These are phyloP conservation scores for Mya arenaria DNA, from an alignment of 1,140 invertebrate genomes.

Conservation along the genomic window DNA sequence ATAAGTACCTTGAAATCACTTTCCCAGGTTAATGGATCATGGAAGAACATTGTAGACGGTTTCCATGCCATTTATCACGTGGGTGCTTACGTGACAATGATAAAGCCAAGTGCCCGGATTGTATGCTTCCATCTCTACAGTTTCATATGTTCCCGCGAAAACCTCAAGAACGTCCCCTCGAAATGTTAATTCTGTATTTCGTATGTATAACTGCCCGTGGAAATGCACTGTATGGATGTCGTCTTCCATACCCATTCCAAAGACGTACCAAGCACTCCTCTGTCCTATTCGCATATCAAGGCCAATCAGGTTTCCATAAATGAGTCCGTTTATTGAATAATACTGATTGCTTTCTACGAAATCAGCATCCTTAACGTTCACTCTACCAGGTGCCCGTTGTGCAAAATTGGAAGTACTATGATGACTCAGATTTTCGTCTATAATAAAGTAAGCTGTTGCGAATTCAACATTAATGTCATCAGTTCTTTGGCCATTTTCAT, in stretches of 20 bases:
- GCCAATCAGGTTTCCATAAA: constrained; percentile 68
- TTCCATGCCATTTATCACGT: constrained; percentile 62
- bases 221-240: constrained; percentile 76
- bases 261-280: constrained; percentile 68
- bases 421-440: constrained; percentile 74
- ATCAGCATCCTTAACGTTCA: background rate
- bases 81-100: constrained; percentile 66
- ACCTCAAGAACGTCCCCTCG: constrained; percentile 71
- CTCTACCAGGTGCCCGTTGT: constrained; percentile 58
- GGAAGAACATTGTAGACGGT: constrained; percentile 47
- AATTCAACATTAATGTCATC: constrained; percentile 68
- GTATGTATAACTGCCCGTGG: constrained; percentile 71
- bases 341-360: constrained; percentile 68
- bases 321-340: constrained; percentile 70
- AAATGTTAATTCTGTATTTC: constrained; percentile 44
- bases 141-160: constrained; percentile 67
- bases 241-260: constrained; percentile 66
- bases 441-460: constrained; percentile 65
- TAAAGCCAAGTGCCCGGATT: constrained; percentile 73
- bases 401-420: constrained; percentile 69
- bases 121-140: constrained; percentile 70
- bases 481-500: constrained; percentile 22
- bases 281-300: constrained; percentile 63
- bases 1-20: too few relatives aligned
- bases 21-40: too few relatives aligned